Evolutionary conservation across 2,888 invertebrate species (phyloP).

Genomic region (Dryomyza anilis): DNA sequence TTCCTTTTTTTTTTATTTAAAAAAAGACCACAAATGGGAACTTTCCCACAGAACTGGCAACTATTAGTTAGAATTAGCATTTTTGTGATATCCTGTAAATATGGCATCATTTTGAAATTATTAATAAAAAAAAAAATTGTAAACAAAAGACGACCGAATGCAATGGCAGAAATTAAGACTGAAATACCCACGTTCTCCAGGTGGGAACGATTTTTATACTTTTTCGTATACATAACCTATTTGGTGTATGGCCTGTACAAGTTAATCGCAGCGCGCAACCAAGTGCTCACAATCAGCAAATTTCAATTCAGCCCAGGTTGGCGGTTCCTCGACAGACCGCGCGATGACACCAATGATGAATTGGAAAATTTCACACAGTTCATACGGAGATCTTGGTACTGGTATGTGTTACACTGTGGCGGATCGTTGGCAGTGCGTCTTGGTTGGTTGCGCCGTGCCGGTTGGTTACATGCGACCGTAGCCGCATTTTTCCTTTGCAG

Average conservation of each 20-base stretch:
- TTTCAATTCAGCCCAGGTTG: conserved; percentile 51
- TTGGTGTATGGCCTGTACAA: conserved; percentile 50
- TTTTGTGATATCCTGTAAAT: no score
- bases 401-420: conserved; percentile 52
- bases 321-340: conserved; percentile 47
- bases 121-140: no score
- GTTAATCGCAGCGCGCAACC: conserved; percentile 46
- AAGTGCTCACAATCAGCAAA: conserved; percentile 41
- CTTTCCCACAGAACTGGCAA: no score
- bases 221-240: conserved; percentile 53
- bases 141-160: no score
- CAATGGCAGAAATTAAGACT: no score
- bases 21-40: no score
- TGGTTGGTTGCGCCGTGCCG: conserved; percentile 38
- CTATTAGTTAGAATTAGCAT: no score
- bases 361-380: conserved; percentile 54
- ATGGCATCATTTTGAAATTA: no score
- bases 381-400: conserved; percentile 47
- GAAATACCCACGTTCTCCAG: no score
- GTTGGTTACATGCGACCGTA: conserved; percentile 42
- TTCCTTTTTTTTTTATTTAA: no score
- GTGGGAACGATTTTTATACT: conserved; percentile 51
- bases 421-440: conserved; percentile 39
- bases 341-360: conserved; percentile 57
- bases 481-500: conserved; percentile 44